Evolutionary conservation across 2,113 vertebrate genomes (phyloP), one percentile per base, ranked within the genome.

Genomic region (Sigmodon hispidus): DNA sequence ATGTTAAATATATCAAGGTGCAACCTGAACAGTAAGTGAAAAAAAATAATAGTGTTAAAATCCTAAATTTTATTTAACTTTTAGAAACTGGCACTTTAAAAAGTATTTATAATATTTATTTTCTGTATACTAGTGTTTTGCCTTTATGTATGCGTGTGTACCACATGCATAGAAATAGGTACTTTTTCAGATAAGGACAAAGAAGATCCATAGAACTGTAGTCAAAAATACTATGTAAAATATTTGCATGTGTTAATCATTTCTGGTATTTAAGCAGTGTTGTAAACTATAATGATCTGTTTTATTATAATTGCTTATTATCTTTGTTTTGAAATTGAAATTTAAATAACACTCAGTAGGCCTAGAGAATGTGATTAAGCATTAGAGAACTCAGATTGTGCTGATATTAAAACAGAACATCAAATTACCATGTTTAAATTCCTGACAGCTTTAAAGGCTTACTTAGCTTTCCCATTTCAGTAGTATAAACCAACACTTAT

Each of bases 281-380:
- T 13, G 26, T 24, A 29, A 67, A 70, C 43, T 77, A 57, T 48
- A 52, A 91, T 94, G 87, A 59, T 70, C 31, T 65, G 0, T 81
- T 70, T 21, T 85, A 89, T 55, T 57, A 50, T 6, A 34, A 92
- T 48, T 75, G 10, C 40, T 95, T 80, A 59, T 93, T 84, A 70
- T 75, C 40, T 50, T 85, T 80, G 52, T n/a, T 90, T 70, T 89
- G 70, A 92, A 95, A 55, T 22, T 86, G 6, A 90, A 69, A 43
- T 80, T 94, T 7, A 15, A 91, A 92, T 93, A 90, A 52, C 12
- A 80, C 22, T 43, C 22, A 61, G 0, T 55, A 63, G 36, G 36
- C 8, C 45, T 48, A 79, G 19, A 89, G 10, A 84, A 40, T 70
- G 45, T 69, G 73, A 77, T 94, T 94, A 95, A 85, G 4, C 15